Base-by-base conservation (phyloP, 2,113 vertebrate genomes). In the Phalacrocorax pelagicus region DNA sequence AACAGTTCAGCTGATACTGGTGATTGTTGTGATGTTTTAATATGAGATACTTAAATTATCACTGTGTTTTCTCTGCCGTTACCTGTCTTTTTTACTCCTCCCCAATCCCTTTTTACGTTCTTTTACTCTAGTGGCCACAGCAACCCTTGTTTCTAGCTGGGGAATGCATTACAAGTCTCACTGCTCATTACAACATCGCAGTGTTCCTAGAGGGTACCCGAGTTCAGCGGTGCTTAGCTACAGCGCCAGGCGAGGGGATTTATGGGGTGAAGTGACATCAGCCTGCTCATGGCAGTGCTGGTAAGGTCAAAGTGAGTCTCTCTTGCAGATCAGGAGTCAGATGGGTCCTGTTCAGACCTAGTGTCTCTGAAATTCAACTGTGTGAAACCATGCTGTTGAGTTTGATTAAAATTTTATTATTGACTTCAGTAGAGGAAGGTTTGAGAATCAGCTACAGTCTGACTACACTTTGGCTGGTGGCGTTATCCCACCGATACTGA, bases 71-170 rank as follows among this genome's bases (percentile, higher is more conserved):
- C 69, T 92, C 6, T 83, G 34, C 92, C 90, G 17, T 90, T 95
- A 97, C 95, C 90, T 82, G 81, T 73, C 79, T 82, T 54, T 52
- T 40, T 75, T 65, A 59, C 67, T 66, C 63, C 72, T 82, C 38
- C 66, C 58, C 62, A 18, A 2, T 57, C 62, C 55, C 38, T 81
- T 92, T 93, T 82, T 69, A 87, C 78, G 34, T 49, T 94, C 77
- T 85, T 90, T 36, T 86, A 71, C 92, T 85, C 16, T 30, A 74
- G 40, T 88, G 90, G 40, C 82, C 93, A 93, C 90, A 96, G 95
- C 93, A 95, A 78, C 84, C 57, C 49, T 86, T 55, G 47, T 91
- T 97, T 92, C 77, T 96, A 84, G 61, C 92, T 80, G 80, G 65
- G 74, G 92, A 96, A 61, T 85, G 88, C 46, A 5, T 94, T 81